A percentile compares a stretch with the other conserved stretches of the same genome.
Conservation (phyloP, 2,888 invertebrate genomes). For the Petrophora chlorosata region DNA sequence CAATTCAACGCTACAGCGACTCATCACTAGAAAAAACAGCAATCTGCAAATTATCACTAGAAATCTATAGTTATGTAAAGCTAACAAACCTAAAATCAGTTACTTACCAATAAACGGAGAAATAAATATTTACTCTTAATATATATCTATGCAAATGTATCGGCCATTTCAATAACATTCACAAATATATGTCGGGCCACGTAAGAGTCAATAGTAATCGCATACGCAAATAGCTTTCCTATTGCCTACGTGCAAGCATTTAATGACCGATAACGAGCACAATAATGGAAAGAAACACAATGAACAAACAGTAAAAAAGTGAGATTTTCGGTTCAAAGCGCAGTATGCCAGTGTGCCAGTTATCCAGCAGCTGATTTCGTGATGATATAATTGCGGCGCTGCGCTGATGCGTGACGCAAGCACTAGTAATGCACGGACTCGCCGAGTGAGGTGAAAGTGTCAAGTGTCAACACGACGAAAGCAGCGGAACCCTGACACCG, state of each 20-base stretch:
- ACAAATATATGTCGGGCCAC: conserved; percentile 19
- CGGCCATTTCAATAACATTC: conserved; percentile 21
- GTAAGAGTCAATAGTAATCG: conserved; percentile 28
- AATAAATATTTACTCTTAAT: conserved; percentile 26
- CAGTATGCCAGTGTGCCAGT: conserved; percentile 58
- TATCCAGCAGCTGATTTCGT: conserved; percentile 66
- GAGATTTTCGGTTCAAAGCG: conserved; percentile 44
- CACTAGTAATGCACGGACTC: conserved; percentile 61
- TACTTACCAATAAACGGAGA: conserved; percentile 5
- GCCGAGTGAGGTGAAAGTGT: conserved; percentile 68
- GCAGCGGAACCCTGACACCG: conserved; percentile 35
- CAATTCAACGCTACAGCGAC: not conserved
- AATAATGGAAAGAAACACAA: conserved; percentile 43
- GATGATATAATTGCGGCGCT: conserved; percentile 69
- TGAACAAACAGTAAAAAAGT: conserved; percentile 43
- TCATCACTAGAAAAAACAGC: conserved; percentile 14
- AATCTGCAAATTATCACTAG: conserved; percentile 14
- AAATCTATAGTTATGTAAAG: conserved; percentile 18
- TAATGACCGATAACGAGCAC: conserved; percentile 44
- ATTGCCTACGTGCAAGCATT: conserved; percentile 23
- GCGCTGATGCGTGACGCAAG: conserved; percentile 62
- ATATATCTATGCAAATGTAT: conserved; percentile 25
- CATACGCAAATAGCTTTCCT: conserved; percentile 40
- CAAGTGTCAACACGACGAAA: conserved; percentile 51
- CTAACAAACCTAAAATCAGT: conserved; percentile 8